phyloP scores from a whole-genome alignment of 2,113 vertebrate species.

The Thunnus maccoyii region DNA sequence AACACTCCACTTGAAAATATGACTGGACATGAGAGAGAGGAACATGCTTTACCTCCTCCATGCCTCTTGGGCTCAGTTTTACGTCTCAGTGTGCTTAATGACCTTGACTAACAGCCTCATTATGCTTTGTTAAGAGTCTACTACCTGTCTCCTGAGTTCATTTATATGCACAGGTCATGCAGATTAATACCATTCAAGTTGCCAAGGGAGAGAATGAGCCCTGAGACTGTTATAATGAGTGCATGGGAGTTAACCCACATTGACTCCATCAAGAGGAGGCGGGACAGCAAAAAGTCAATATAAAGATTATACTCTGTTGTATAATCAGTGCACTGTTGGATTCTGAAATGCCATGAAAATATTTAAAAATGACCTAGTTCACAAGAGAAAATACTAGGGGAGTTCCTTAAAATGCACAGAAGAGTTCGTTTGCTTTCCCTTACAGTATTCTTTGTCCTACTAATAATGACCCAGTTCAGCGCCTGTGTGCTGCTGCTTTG shows the following conservation, averaged over 20 bases:
- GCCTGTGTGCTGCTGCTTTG: slow-evolving; percentile 19
- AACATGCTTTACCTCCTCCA: slow-evolving; percentile 31
- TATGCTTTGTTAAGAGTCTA: slow-evolving; percentile 64
- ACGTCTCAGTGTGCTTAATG: slow-evolving; percentile 53
- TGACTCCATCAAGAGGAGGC: slow-evolving; percentile 42
- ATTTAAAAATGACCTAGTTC: background rate
- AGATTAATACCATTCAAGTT: slow-evolving; percentile 62
- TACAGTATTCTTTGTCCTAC: background rate
- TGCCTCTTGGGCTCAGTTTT: slow-evolving; percentile 50
- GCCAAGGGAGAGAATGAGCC: slow-evolving; percentile 44
- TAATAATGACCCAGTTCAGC: slow-evolving; percentile 44
- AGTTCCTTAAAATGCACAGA: slow-evolving; percentile 17
- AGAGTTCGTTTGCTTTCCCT: slow-evolving; percentile 22
- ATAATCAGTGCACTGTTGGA: slow-evolving; percentile 1
- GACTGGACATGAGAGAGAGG: slow-evolving; percentile 32
- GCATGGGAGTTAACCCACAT: slow-evolving; percentile 48
- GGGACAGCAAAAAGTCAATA: slow-evolving; percentile 29
- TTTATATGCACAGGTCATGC: slow-evolving; percentile 66
- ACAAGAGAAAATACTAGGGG: background rate
- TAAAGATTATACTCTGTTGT: background rate
- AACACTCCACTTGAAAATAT: slow-evolving; percentile 27
- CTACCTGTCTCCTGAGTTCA: slow-evolving; percentile 67
- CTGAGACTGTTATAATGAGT: slow-evolving; percentile 38
- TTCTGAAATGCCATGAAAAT: slow-evolving; percentile 22
- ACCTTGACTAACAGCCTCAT: slow-evolving; percentile 69